phyloP scores from a whole-genome alignment of 2,797 vertebrate genomes.

The Anguilla marmorata region DNA sequence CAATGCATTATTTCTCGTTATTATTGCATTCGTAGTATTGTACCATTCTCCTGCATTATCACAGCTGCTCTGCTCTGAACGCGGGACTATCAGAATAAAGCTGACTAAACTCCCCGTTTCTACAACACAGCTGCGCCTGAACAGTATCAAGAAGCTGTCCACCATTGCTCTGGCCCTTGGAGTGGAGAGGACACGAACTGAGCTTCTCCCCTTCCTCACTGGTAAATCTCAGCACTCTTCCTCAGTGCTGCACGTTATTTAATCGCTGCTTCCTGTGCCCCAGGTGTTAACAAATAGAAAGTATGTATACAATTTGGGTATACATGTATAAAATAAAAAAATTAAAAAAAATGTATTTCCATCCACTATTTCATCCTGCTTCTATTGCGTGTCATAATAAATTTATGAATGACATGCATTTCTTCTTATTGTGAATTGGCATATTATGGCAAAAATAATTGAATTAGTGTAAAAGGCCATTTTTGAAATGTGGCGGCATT shows the following conservation, averaged over 20 bases:
- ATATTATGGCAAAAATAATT: no score
- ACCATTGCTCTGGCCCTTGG: slow-evolving; percentile 83
- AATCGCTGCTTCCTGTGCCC: not conserved
- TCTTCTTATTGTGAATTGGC: no score
- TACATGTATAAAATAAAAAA: no score
- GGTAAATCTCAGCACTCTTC: slow-evolving; percentile 56
- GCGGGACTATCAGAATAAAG: not conserved
- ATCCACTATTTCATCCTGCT: no score
- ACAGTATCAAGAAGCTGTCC: slow-evolving; percentile 87
- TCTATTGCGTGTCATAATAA: no score
- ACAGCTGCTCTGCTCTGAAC: not conserved
- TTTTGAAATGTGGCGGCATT: no score
- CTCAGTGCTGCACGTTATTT: not conserved
- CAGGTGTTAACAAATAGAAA: not conserved
- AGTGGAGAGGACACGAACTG: slow-evolving; percentile 82
- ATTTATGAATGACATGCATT: no score
- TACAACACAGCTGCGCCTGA: slow-evolving; percentile 74
- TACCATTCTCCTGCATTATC: not conserved
- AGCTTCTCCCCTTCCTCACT: slow-evolving; percentile 83
- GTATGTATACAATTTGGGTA: no score
- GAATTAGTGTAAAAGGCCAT: no score
- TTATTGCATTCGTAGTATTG: not conserved
- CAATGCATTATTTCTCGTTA: not conserved
- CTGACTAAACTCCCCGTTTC: not conserved
- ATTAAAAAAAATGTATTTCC: no score